Conservation (phyloP, 2,888 invertebrate genomes). For the Oscheius sp. region DNA sequence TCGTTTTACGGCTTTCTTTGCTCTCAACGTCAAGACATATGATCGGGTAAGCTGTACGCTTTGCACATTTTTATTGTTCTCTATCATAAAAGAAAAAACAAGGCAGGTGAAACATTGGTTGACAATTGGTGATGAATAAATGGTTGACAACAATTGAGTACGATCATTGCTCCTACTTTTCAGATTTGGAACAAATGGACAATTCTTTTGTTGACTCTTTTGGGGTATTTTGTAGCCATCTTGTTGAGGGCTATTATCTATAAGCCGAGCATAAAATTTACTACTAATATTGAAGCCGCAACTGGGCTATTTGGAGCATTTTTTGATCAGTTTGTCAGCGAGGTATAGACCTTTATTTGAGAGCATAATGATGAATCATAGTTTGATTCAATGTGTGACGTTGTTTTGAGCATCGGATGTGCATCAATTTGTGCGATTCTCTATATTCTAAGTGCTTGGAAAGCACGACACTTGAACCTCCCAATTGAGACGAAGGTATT, state of each 20-base stretch:
- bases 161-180: too few species aligned
- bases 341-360: not conserved
- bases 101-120: too few species aligned
- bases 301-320: not conserved
- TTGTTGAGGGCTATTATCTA: not conserved
- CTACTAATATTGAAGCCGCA: not conserved
- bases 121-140: not conserved
- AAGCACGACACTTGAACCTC: not conserved
- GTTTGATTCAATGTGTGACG: not conserved
- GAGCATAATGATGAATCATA: not conserved
- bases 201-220: not conserved
- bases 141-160: too few species aligned
- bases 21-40: not conserved
- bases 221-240: not conserved
- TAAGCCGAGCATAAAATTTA: not conserved
- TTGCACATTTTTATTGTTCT: not conserved
- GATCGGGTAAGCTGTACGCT: not conserved
- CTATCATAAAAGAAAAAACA: too few species aligned
- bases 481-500: not conserved
- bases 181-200: conserved; percentile 8
- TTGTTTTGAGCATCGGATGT: not conserved
- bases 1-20: not conserved
- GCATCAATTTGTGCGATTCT: not conserved
- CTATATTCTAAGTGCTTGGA: not conserved
- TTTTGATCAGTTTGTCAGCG: not conserved